Evolutionary conservation across 2,113 vertebrate genomes (phyloP), one percentile per base, ranked within the genome.

Genomic region (Recurvirostra avosetta): DNA sequence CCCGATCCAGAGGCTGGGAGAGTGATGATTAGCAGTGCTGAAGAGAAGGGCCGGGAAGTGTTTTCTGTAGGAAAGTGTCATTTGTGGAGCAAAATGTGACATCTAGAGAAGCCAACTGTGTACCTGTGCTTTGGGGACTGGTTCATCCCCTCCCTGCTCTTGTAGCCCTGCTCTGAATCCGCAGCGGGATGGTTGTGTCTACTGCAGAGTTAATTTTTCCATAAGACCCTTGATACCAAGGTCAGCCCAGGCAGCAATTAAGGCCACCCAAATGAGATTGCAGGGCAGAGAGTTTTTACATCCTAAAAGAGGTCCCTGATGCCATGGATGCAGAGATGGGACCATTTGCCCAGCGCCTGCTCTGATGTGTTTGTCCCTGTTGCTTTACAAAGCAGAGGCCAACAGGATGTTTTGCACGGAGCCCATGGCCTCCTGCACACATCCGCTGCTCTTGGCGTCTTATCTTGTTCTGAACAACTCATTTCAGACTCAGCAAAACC

Each of bases 361-460:
- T 47, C 81, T 3, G 45, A 16, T 18, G 4, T 27, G 85, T 70
- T 66, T 73, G 71, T 77, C 81, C 78, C 90, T 21, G 40, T 36
- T 40, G 34, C 81, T 75, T 15, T 13, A 12, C 53, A 30, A 1
- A 2, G 19, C 71, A 50, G 87, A 73, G 75, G 87, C 78, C 92
- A 96, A 96, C 95, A 96, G 95, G 96, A 96, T 97, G 96, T 96
- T 95, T 95, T 96, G 59, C 85, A 79, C 6, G 1, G 74, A 58
- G 27, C 85, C 82, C n/a, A 0, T n/a, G 74, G 90, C 94, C 87
- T 90, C 92, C 90, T 86, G 94, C 90, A 49, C 86, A 50, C 95
- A 94, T 96, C 96, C 90, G 75, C 71, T 94, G 88, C 85, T 63
- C 19, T 5, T 81, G 74, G 78, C n/a, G 65, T 49, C 74, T 97